Percentiles rank a stretch among this genome's conserved stretches.
Evolutionary conservation across 2,113 vertebrate species (phyloP).

Genomic region (Neomonachus schauinslandi): DNA sequence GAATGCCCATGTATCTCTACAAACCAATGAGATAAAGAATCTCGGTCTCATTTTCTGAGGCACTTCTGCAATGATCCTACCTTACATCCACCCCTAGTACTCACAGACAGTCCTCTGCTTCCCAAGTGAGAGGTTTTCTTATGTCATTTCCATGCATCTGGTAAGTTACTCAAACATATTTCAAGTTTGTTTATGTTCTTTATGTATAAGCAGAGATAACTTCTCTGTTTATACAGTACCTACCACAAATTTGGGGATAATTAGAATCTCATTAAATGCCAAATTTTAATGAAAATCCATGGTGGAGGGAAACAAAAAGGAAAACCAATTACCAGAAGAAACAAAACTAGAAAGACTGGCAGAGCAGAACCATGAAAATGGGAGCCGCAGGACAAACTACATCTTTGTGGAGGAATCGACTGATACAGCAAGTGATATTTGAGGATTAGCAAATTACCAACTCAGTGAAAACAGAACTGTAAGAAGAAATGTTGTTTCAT

Average conservation of each 20-base stretch:
- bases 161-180: not conserved
- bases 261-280: not conserved
- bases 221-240: not conserved
- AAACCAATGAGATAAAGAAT: not conserved
- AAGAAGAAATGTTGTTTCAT: not conserved
- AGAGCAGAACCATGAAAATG: not conserved
- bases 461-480: not conserved
- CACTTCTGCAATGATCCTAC: not conserved
- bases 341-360: not conserved
- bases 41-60: not conserved
- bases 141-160: not conserved
- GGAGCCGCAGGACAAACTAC: not conserved
- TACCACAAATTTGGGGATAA: not conserved
- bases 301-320: not conserved
- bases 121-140: not conserved
- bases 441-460: not conserved
- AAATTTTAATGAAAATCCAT: not conserved
- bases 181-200: not conserved
- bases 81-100: accelerated
- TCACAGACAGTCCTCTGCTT: not conserved
- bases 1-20: not conserved
- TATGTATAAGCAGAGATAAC: not conserved
- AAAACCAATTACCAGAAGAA: not conserved
- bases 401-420: not conserved
- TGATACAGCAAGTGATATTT: not conserved